These are phyloP conservation scores for Xiphias gladius DNA, from an alignment of 2,113 vertebrate species.

Conservation along the genomic window DNA sequence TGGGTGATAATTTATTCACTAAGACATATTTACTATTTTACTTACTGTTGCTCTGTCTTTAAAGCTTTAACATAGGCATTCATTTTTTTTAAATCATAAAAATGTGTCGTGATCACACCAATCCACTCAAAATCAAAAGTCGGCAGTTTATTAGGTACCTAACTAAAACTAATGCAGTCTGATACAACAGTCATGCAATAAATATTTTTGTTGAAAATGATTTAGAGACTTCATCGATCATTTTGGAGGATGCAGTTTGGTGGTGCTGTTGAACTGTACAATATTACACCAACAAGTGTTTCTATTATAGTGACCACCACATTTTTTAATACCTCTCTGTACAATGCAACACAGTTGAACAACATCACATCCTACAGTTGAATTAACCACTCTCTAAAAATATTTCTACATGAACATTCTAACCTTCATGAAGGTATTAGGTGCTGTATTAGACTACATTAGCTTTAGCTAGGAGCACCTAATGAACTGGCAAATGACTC, in stretches of 20 bases:
- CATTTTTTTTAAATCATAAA: slow-evolving; percentile 15
- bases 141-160: background rate
- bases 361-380: too few relatives aligned
- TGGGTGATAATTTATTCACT: background rate
- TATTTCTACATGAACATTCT: background rate
- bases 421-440: too few relatives aligned
- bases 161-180: background rate
- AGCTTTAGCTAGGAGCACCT: background rate
- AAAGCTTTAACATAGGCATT: background rate
- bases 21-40: background rate
- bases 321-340: too few relatives aligned
- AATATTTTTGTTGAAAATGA: background rate
- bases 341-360: too few relatives aligned
- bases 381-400: background rate
- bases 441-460: background rate
- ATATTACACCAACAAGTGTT: too few relatives aligned
- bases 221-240: too few relatives aligned
- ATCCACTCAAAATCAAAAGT: background rate
- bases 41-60: background rate
- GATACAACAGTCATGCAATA: background rate
- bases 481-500: background rate
- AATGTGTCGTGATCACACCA: slow-evolving; percentile 5
- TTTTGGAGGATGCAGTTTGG: too few relatives aligned
- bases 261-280: too few relatives aligned
- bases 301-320: too few relatives aligned